A percentile compares a stretch with the other conserved stretches of the same genome.
These are phyloP conservation scores for Argopecten irradians DNA, from an alignment of 1,140 invertebrate species.

Conservation along the genomic window DNA sequence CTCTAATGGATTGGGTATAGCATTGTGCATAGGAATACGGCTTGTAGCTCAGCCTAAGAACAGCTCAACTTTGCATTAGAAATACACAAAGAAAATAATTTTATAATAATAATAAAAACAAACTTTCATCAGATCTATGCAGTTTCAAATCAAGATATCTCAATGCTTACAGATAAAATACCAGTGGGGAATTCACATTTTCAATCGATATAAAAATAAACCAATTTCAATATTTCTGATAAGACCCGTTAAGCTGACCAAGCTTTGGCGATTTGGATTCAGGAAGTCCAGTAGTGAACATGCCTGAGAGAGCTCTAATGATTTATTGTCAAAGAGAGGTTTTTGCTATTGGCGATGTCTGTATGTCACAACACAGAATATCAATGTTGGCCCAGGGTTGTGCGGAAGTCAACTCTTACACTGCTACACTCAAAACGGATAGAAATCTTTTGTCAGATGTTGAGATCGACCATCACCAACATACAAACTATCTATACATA, in stretches of 20 bases:
- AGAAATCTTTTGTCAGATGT: conserved; percentile 7
- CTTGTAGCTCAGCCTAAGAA: too few relatives aligned
- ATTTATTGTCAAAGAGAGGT: conserved; percentile 3
- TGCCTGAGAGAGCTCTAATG: neutral
- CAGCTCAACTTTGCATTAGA: too few relatives aligned
- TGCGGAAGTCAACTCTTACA: neutral
- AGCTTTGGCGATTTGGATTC: neutral
- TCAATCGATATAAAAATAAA: neutral
- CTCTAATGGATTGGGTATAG: neutral
- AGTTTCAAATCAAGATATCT: neutral
- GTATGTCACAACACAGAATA: neutral
- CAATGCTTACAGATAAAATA: neutral
- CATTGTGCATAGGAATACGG: too few relatives aligned
- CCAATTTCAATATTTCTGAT: neutral
- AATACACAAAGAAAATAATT: neutral
- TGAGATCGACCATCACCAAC: neutral
- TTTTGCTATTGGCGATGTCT: neutral
- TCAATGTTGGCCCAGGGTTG: neutral
- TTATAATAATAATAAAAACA: neutral
- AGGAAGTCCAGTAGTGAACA: neutral
- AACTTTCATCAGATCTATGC: neutral
- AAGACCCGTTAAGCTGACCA: neutral
- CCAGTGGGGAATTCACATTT: neutral
- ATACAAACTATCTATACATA: too few relatives aligned
- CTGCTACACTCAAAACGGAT: neutral